Evolutionary conservation across 2,113 vertebrate species (phyloP).

Genomic region (Neotragus pygmaeus): DNA sequence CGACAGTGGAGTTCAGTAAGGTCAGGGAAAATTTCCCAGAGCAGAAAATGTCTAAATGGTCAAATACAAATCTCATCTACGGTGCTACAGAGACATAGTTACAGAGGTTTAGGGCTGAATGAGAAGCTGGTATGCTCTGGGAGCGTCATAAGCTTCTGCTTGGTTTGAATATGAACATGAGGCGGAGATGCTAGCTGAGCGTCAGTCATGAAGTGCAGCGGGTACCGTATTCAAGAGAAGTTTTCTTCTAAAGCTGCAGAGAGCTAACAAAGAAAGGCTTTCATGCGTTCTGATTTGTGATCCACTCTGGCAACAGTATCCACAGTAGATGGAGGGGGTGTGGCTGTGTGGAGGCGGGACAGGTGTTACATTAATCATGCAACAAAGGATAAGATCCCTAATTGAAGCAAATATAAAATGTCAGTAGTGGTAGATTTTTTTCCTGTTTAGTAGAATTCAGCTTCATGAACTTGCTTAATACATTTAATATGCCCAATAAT

Average conservation of each 20-base stretch:
- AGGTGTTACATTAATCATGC: neutral
- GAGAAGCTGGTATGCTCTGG: fast-evolving
- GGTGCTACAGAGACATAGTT: neutral
- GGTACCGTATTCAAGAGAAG: neutral
- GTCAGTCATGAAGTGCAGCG: neutral
- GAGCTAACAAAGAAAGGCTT: neutral
- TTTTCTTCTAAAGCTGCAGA: neutral
- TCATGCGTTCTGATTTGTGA: neutral
- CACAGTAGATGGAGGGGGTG: neutral
- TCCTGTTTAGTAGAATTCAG: neutral
- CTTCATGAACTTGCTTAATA: neutral
- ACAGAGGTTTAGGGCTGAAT: neutral
- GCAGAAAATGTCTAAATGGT: neutral
- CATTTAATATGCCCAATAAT: neutral
- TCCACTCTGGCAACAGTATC: neutral
- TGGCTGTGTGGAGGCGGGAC: neutral
- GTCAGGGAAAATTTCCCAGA: neutral
- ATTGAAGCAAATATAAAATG: neutral
- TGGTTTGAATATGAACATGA: neutral
- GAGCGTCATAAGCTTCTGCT: neutral
- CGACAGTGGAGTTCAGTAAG: neutral
- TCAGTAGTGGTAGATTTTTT: neutral
- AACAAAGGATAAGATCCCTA: neutral
- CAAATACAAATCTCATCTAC: fast-evolving
- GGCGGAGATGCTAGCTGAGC: neutral